Base-by-base conservation (phyloP, 92 coral and sea anemone genomes). In the Epizoanthus stellaris region DNA sequence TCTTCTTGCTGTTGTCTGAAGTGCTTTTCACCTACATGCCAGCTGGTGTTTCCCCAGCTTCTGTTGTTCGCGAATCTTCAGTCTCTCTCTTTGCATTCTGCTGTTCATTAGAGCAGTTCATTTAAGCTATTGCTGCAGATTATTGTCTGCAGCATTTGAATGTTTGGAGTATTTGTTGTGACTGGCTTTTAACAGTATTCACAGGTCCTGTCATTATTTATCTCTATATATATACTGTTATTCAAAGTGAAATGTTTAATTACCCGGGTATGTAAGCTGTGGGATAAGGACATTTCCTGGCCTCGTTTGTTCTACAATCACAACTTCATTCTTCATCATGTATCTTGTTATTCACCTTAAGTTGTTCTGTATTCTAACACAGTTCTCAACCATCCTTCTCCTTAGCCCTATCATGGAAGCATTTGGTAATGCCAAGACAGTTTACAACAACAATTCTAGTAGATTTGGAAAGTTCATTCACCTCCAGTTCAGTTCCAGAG, bases 361-460 rank as follows among this genome's bases (percentile, higher is more conserved):
- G 0, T 3, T 66, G 40, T 74, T 73, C 20, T 9, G 15, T 5
- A 23, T 59, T 59, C 4, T 38, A 17, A 59, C 8, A 49, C 54
- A 52, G 56, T 52, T 39, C 25, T 36, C 13, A 21, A 20, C 54
- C 3, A 4, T 52, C 60, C 49, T 39, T 56, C 45, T 82, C 34
- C 89, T 4, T 68, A 96, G 99, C 81, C 99, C 99, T 15, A 96
- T 96, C 62, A 86, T 96, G 94, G 99, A 96, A 84, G 98, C 98
- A 21, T 96, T 96, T 91, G 99, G 99, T 6, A 96, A 96, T 88
- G 98, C 99, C 65, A 96, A 96, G 92, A 96, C 99, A 57, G 97
- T 96, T 42, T 96, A 96, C 86, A 96, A 96, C 87, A 96, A 96
- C 92, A 96, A 96, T 82, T 96, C 99, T 15, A 96, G 99, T 63